Evolutionary conservation across 2,797 vertebrate genomes (phyloP), one percentile per base, ranked within the genome.

Genomic region (Austrolebias charrua): DNA sequence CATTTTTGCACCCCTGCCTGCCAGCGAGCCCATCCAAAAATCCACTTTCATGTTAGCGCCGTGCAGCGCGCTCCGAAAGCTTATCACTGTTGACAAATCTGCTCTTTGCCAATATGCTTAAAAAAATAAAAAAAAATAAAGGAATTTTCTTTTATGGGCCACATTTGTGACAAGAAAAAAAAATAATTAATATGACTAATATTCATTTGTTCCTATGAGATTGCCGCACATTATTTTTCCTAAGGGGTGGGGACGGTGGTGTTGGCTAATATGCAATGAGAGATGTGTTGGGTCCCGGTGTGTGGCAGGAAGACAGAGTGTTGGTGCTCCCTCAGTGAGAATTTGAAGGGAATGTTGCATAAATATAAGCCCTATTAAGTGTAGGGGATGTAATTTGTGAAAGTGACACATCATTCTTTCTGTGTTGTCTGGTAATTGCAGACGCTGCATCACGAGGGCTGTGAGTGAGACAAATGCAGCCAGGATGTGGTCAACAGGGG

Each of bases 21-120:
- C 74, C 82, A 64, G 66, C 76, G 70, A 53, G 66, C 70, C 80
- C 67, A 33, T 64, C 75, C 71, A 60, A 71, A 40, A 84, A 82
- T 77, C 81, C 79, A 67, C 73, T 86, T 88, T 88, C 83, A 89
- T 86, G 83, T 87, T 72, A 75, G 59, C 63, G n/a, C 66, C 6
- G 12, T 59, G 63, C 73, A 47, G 75, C 73, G 53, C n/a, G 63
- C 82, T 72, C 71, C 69, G 40, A 67, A 76, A 75, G 72, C 80
- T 87, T 78, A 89, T 86, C 81, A 66, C 54, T 19, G 52, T 19
- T 83, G 84, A 91, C 88, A 90, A 88, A 87, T 89, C 81, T 86
- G 60, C 70, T 53, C 46, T 58, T 69, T 74, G 24, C 63, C 63
- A 78, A 74, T 69, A 78, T 13, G 73, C 48, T 51, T n/a, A 40